Conservation (phyloP, 2,888 invertebrate species). For the Drosophila borborema region DNA sequence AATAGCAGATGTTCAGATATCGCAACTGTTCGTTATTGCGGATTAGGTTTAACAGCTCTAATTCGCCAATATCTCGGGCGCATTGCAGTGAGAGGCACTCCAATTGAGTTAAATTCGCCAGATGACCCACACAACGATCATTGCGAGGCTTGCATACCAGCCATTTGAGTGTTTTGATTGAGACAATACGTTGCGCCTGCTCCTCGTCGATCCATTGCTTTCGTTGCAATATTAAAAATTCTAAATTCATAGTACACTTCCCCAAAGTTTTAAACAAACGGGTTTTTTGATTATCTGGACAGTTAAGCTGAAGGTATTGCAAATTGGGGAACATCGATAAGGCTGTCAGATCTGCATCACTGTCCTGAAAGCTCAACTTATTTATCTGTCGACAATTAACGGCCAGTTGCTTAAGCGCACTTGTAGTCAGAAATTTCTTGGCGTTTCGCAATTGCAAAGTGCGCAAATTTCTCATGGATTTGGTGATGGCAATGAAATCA, state of each 20-base stretch:
- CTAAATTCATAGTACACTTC: conserved; percentile 41
- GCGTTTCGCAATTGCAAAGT: conserved; percentile 62
- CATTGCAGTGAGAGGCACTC: conserved; percentile 66
- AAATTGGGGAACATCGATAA: conserved; percentile 51
- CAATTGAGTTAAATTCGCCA: conserved; percentile 48
- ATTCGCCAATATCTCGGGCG: conserved; percentile 62
- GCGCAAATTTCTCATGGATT: conserved; percentile 46
- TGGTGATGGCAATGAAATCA: conserved; percentile 58
- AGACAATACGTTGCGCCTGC: conserved; percentile 58
- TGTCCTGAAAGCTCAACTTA: conserved; percentile 64
- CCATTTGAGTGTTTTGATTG: conserved; percentile 52
- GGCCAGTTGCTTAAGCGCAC: conserved; percentile 53
- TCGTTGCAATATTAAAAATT: conserved; percentile 61
- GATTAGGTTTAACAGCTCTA: conserved; percentile 48
- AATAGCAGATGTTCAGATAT: conserved; percentile 66
- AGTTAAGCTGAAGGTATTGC: conserved; percentile 59
- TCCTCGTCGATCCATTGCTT: conserved; percentile 69
- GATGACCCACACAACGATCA: conserved; percentile 51
- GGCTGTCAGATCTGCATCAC: conserved; percentile 62
- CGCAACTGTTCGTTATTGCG: conserved; percentile 57
- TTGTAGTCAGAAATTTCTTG: conserved; percentile 55
- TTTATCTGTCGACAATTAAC: conserved; percentile 47
- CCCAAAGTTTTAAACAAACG: conserved; percentile 55
- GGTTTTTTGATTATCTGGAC: conserved; percentile 59
- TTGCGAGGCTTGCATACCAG: conserved; percentile 66